A percentile compares a stretch with the other conserved stretches of the same genome.
These are phyloP conservation scores for Hirudo medicinalis DNA, from an alignment of 1,140 invertebrate genomes.

Conservation along the genomic window DNA sequence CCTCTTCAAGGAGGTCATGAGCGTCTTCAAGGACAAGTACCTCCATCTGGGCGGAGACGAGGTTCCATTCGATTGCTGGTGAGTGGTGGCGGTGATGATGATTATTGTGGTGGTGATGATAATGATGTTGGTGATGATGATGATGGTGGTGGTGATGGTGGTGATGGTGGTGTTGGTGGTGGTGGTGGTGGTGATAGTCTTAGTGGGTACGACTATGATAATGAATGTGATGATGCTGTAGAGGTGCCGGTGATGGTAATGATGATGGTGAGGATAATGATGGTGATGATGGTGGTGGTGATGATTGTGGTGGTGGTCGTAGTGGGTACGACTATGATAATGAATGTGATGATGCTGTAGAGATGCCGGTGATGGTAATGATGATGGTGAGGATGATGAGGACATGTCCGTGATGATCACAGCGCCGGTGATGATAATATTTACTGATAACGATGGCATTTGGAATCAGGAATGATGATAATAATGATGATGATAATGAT, in stretches of 20 bases:
- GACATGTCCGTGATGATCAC: constrained; percentile 27
- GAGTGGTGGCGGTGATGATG: constrained; percentile 26
- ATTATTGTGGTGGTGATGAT: background rate
- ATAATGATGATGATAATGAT: too few relatives aligned
- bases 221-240: too few relatives aligned
- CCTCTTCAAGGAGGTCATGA: constrained; percentile 33
- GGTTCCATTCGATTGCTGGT: constrained; percentile 75
- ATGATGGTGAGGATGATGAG: too few relatives aligned
- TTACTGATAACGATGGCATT: too few relatives aligned
- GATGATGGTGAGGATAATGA: too few relatives aligned
- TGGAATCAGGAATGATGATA: too few relatives aligned
- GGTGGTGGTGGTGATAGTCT: background rate
- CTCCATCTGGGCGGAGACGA: constrained; percentile 67
- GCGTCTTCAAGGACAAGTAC: constrained; percentile 39
- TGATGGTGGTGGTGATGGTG: background rate
- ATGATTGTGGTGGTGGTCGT: too few relatives aligned
- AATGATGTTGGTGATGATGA: background rate
- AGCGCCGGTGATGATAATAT: background rate
- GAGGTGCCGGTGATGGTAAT: too few relatives aligned
- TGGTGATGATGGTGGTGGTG: too few relatives aligned
- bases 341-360: background rate
- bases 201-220: too few relatives aligned
- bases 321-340: too few relatives aligned
- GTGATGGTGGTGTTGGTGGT: background rate
- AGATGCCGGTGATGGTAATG: background rate